A percentile compares a stretch with the other conserved stretches of the same genome.
phyloP scores from a whole-genome alignment of 2,888 invertebrate species.

The Pandemis cinnamomeana region DNA sequence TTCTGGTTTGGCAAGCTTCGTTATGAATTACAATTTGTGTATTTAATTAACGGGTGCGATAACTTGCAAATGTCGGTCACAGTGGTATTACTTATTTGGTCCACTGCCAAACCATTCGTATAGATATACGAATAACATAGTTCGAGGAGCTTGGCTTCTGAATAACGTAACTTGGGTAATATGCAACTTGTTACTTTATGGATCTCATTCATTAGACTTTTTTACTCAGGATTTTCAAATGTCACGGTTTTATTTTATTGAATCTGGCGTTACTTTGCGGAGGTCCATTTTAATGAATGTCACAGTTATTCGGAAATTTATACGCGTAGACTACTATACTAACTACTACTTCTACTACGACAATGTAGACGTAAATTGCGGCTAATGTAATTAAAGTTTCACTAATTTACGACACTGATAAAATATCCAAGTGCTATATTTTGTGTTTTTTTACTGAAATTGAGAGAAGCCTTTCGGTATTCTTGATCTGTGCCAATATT shows the following conservation, averaged over 20 bases:
- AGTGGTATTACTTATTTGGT: conserved; percentile 17
- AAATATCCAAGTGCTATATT: too few relatives aligned
- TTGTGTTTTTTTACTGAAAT: too few relatives aligned
- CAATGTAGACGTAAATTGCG: too few relatives aligned
- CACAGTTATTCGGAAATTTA: neutral
- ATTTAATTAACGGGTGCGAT: neutral
- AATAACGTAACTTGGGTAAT: conserved; percentile 30
- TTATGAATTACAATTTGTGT: conserved; percentile 1
- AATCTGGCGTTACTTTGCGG: too few relatives aligned
- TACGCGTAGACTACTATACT: neutral
- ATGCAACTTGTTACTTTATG: conserved; percentile 22
- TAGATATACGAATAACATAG: conserved; percentile 26
- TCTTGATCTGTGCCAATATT: too few relatives aligned
- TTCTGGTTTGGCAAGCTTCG: neutral
- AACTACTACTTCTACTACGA: too few relatives aligned
- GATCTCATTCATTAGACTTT: neutral
- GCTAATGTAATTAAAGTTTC: too few relatives aligned
- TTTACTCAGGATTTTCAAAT: neutral
- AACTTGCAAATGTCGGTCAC: neutral
- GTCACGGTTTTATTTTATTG: too few relatives aligned
- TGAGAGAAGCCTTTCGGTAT: too few relatives aligned
- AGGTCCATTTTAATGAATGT: too few relatives aligned
- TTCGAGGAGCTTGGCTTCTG: conserved; percentile 20
- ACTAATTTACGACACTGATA: too few relatives aligned
- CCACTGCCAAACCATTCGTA: conserved; percentile 29